A percentile compares a stretch with the other conserved stretches of the same genome.
phyloP scores from a whole-genome alignment of 2,888 invertebrate species.

The Plagodis dolabraria region DNA sequence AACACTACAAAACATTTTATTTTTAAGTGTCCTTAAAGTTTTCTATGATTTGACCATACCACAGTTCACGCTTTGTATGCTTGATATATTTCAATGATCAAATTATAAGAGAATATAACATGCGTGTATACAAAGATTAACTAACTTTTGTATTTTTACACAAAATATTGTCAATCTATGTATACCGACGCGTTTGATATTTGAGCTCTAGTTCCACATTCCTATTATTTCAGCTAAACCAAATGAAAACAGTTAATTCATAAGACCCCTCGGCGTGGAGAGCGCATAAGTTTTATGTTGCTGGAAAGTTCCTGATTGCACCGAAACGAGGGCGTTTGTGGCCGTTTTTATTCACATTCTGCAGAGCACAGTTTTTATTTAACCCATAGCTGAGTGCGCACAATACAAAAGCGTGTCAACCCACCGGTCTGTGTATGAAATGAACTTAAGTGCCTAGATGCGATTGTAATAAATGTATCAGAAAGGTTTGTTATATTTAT shows the following conservation, averaged over 20 bases:
- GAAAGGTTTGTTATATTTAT: too few relatives aligned
- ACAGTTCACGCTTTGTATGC: too few relatives aligned
- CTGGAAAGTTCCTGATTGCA: slow-evolving; percentile 41
- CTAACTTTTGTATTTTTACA: too few relatives aligned
- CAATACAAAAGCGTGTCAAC: slow-evolving; percentile 70
- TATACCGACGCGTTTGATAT: not conserved
- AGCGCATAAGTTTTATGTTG: slow-evolving; percentile 9
- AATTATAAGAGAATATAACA: too few relatives aligned
- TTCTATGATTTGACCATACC: too few relatives aligned
- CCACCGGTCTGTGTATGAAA: slow-evolving; percentile 43
- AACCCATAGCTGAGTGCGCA: slow-evolving; percentile 66
- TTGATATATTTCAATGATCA: too few relatives aligned
- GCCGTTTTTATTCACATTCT: slow-evolving; percentile 57
- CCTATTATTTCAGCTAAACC: not conserved
- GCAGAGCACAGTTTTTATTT: slow-evolving; percentile 65
- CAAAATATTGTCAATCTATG: too few relatives aligned
- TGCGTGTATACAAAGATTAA: too few relatives aligned
- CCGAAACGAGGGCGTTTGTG: slow-evolving; percentile 42
- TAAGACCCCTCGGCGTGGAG: slow-evolving; percentile 3
- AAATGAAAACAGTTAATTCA: slow-evolving; percentile 6
- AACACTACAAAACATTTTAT: too few relatives aligned
- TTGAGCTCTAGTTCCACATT: not conserved
- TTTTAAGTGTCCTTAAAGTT: too few relatives aligned
- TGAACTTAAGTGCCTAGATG: slow-evolving; percentile 40
- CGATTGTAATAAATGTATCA: not conserved